phyloP scores from a whole-genome alignment of 2,797 vertebrate species.

The Helostoma temminkii region DNA sequence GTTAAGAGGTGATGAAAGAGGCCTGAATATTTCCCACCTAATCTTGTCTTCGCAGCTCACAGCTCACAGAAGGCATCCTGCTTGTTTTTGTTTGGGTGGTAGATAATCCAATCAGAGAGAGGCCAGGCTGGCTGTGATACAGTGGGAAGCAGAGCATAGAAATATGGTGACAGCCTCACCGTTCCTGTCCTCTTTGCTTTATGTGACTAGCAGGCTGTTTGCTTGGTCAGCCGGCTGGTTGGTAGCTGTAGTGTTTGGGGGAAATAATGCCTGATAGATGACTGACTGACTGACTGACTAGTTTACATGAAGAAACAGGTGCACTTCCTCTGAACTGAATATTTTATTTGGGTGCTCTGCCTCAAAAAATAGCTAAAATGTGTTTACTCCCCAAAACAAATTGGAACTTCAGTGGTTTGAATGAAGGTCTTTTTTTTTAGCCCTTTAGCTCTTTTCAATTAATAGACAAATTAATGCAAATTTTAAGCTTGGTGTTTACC shows the following conservation, averaged over 20 bases:
- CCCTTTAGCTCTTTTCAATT: too few relatives aligned
- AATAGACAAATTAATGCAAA: background rate
- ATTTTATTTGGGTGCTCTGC: too few relatives aligned
- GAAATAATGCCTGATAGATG: slow-evolving; percentile 20
- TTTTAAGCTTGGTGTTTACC: background rate
- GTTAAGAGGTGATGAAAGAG: slow-evolving; percentile 77
- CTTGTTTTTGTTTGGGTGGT: slow-evolving; percentile 79
- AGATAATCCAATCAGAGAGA: slow-evolving; percentile 77
- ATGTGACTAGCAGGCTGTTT: slow-evolving; percentile 41
- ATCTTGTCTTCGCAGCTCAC: slow-evolving; percentile 82
- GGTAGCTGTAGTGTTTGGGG: background rate
- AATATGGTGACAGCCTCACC: slow-evolving; percentile 69
- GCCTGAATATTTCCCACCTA: slow-evolving; percentile 81
- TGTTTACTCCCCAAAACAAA: background rate
- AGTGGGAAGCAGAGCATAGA: slow-evolving; percentile 57
- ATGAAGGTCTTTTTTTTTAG: too few relatives aligned
- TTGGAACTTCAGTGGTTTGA: too few relatives aligned
- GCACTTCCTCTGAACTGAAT: background rate
- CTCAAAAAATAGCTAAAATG: background rate
- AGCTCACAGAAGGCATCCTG: slow-evolving; percentile 76
- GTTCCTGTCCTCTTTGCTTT: slow-evolving; percentile 67
- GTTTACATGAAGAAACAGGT: background rate
- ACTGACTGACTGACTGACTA: background rate
- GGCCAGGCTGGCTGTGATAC: slow-evolving; percentile 59
- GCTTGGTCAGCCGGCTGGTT: slow-evolving; percentile 39